Conservation (phyloP, 2,797 vertebrate genomes). For the Rachycentron canadum region DNA sequence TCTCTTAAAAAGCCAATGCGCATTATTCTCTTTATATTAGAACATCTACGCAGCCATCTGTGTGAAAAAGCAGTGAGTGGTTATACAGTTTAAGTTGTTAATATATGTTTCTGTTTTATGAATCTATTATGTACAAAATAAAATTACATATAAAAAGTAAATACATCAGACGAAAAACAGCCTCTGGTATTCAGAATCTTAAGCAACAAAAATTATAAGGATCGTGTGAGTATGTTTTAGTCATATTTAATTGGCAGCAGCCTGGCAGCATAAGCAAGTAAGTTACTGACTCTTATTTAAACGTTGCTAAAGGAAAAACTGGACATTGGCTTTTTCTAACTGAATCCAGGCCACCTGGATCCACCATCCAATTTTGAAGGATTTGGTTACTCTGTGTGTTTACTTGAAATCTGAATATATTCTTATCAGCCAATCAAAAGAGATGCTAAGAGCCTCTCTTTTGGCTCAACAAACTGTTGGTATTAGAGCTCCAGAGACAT, state of each 20-base stretch:
- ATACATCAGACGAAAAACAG: neutral
- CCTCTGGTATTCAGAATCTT: neutral
- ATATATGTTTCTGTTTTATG: neutral
- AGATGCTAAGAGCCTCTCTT: no score
- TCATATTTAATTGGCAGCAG: neutral
- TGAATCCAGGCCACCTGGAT: neutral
- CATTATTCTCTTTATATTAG: neutral
- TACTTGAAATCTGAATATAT: no score
- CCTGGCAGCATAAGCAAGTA: neutral
- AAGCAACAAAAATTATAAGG: neutral
- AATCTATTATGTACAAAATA: neutral
- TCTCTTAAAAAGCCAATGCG: neutral
- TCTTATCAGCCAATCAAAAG: no score
- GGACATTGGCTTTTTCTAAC: neutral
- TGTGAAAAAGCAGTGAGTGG: neutral
- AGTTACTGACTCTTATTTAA: neutral
- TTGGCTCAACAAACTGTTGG: no score
- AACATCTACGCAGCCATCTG: neutral
- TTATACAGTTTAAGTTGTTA: neutral
- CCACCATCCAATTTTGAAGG: no score
- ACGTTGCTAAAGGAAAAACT: conserved; percentile 5
- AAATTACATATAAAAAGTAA: neutral
- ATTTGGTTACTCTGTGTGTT: no score
- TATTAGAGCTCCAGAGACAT: no score
- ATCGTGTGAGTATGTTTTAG: neutral